Evolutionary conservation across 2,888 invertebrate species (phyloP), one percentile per base, ranked within the genome.

Genomic region (Charanyca ferruginea): DNA sequence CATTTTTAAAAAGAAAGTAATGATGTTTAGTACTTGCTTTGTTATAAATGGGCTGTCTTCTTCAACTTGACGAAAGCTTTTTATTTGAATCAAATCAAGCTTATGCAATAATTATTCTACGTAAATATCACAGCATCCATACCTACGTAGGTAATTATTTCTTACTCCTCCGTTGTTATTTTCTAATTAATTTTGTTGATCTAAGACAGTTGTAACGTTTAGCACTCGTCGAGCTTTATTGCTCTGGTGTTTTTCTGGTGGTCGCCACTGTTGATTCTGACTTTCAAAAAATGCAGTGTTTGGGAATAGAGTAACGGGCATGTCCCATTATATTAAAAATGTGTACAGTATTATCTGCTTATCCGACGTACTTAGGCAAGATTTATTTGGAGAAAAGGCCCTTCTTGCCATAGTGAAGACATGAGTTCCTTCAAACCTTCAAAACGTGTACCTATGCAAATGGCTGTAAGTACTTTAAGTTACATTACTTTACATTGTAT

Each of bases 1-100:
- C 38, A 16, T 13, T 6, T 35, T 53, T 51, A 13, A n/a, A 67
- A n/a, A 16, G 18, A 22, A 51, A 74, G 57, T 45, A 52, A 57
- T 42, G 38, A 52, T 57, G 44, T 44, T 67, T 51, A 16, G 13
- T 25, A 16, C 13, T 6, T 23, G 4, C 7, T 13, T 41, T 23
- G 4, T 44, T 18, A 16, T 55, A 18, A 44, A 32, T 18, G 9
- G 25, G 38, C 3, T 1, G n/a, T 38, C 32, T 11, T 2, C 2
- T 11, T 28, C 6, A 18, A 16, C 11, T 60, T 16, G 42, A 41
- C 3, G 57, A 41, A 57, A 57, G 57, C 20, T 7, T 45, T 53
- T 45, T 0, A n/a, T 47, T n/a, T 47, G 0, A 48, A 28, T 35
- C n/a, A 28, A 35, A 38, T 53, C 18, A 25, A 41, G 7, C 16